phyloP scores from a whole-genome alignment of 2,797 vertebrate genomes.

The Arnoldichthys spilopterus region DNA sequence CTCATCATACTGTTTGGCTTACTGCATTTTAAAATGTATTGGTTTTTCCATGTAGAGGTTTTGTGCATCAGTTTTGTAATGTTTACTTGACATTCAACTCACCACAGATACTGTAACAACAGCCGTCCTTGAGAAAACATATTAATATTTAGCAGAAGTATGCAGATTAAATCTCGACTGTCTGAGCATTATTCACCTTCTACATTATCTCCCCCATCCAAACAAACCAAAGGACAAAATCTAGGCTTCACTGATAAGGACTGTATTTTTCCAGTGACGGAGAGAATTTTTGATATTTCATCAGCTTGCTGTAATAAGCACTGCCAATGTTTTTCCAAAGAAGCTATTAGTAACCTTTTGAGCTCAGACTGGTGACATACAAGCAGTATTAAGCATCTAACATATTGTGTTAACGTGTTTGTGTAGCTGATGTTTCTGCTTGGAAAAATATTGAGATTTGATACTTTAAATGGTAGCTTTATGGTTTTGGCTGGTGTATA shows the following conservation, averaged over 20 bases:
- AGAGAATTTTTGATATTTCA: neutral
- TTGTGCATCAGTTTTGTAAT: neutral
- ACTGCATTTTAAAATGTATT: neutral
- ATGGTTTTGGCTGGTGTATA: neutral
- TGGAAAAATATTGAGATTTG: neutral
- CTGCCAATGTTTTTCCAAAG: neutral
- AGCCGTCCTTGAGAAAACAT: conserved; percentile 33
- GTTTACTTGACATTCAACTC: conserved; percentile 36
- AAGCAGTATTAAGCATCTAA: neutral
- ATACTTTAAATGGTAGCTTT: neutral
- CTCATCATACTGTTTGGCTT: neutral
- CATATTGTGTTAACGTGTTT: neutral
- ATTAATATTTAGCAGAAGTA: conserved; percentile 49
- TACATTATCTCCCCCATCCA: conserved; percentile 18
- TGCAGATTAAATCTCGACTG: conserved; percentile 45
- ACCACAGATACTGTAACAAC: conserved; percentile 19
- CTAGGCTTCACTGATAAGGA: conserved; percentile 22
- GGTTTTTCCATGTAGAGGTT: neutral
- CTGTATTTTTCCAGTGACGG: neutral
- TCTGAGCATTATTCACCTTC: conserved; percentile 33
- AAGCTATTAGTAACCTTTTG: neutral
- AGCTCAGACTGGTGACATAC: neutral
- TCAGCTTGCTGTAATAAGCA: neutral
- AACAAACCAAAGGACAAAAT: conserved; percentile 9
- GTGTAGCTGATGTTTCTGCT: neutral